Evolutionary conservation across 1,140 invertebrate species (phyloP), one percentile per base, ranked within the genome.

Genomic region (Aphelenchoides besseyi): DNA sequence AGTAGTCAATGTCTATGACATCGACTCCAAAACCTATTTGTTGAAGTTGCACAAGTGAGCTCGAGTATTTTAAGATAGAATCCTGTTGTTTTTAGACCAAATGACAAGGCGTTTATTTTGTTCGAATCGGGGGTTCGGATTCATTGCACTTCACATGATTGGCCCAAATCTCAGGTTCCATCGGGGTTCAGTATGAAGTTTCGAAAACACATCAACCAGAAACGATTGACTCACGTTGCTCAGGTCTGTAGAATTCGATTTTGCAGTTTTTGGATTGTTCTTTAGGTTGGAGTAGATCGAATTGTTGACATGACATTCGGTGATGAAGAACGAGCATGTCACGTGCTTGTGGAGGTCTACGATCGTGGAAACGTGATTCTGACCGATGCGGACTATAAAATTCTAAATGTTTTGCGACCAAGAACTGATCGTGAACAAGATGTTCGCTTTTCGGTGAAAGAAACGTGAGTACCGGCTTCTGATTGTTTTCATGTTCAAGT

Each of bases 131-230:
- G 94, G 0, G 91, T 90, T 70, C 87, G 95, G 64, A 90, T 98
- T 74, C 96, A 99, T 85, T 91, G 90, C 62, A 98, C 97, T 18
- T 90, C 89, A 28, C 98, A 93, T 88, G 94, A 98, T 85, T 99
- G 96, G 96, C 94, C 95, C 0, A 99, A 99, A 88, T 95, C 95
- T 89, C 89, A 90, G 55, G 90, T 92, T 26, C 94, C 95, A 0
- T 96, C 93, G 16, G 92, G 94, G 0, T 98, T 98, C 85, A 91
- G 92, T 68, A 98, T 98, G 95, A 98, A 98, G 88, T 91, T 99
- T 83, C 87, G 97, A 69, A 99, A 99, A 87, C 96, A 99, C 86
- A 87, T 99, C 29, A 93, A 92, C 81, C 96, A 97, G 85, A 96
- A 97, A 85, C 89, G 97, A 48, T 72, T 80, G 23, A 73, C 72